Evolutionary conservation across 2,797 vertebrate genomes (phyloP), one percentile per base, ranked within the genome.

Genomic region (Gobio occitaniae): DNA sequence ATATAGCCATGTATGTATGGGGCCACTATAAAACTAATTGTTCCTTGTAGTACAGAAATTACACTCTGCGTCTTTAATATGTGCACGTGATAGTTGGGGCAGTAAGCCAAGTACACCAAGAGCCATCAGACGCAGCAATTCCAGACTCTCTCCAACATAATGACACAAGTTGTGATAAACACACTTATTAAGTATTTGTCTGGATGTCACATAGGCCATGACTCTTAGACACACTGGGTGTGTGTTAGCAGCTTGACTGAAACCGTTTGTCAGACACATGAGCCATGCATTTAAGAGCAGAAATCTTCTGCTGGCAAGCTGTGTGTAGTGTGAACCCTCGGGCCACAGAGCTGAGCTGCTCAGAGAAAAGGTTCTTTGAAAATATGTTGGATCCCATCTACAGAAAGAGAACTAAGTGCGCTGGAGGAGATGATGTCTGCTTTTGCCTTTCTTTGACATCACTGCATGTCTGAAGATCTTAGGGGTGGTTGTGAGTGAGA

Each of bases 311-410:
- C 66, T 80, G 80, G 75, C 61, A 83, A 52, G 48, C 75, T 75
- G 79, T 79, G 44, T 68, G 72, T 78, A 59, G 76, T 16, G 29
- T 74, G 83, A 74, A 83, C 47, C 68, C 74, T 83, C 50, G 32
- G 74, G 69, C 59, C 81, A 59, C 36, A 65, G 59, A 80, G 50
- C 38, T 68, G 36, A 75, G 61, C 59, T 29, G 41, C 52, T 80
- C 29, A 17, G 59, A 82, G 79, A 76, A 84, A 80, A 74, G 69
- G 70, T 84, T 77, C 17, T 72, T 85, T 85, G 54, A 68, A 72
- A 84, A 84, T 80, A 38, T 85, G 84, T 85, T 83, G 83, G 59
- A 85, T 82, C 79, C 76, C 44, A 83, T 82, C 47, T 71, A 69
- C 54, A 56, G 16, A 61, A 32, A 71, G 29, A 82, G 52, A 80